These are phyloP conservation scores for Melolontha melolontha DNA, from an alignment of 2,888 invertebrate genomes.

Conservation along the genomic window DNA sequence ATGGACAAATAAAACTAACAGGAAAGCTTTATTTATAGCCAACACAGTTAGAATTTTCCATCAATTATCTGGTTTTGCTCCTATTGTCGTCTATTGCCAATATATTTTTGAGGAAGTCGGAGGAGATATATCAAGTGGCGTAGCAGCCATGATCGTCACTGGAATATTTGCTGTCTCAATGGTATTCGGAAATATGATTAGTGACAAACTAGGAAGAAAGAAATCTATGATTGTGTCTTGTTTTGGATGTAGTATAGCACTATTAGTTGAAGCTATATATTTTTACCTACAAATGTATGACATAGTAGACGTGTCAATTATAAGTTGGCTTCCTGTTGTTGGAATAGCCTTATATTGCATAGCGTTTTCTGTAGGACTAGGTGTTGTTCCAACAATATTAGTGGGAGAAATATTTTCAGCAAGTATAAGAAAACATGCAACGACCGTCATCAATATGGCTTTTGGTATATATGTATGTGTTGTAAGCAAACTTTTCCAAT, in stretches of 20 bases:
- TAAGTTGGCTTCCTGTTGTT: slow-evolving; percentile 57
- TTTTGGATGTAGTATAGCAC: slow-evolving; percentile 48
- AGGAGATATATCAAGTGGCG: slow-evolving; percentile 54
- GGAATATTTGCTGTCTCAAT: slow-evolving; percentile 44
- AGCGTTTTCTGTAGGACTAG: slow-evolving; percentile 53
- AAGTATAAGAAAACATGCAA: slow-evolving; percentile 57
- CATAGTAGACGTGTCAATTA: slow-evolving; percentile 48
- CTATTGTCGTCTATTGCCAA: slow-evolving; percentile 56
- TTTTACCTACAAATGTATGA: slow-evolving; percentile 52
- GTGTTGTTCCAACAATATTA: slow-evolving; percentile 57
- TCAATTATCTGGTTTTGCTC: slow-evolving; percentile 56
- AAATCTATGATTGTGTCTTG: slow-evolving; percentile 53
- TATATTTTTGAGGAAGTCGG: slow-evolving; percentile 59
- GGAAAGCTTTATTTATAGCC: slow-evolving; percentile 54
- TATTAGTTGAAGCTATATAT: slow-evolving; percentile 52
- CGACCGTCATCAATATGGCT: slow-evolving; percentile 53
- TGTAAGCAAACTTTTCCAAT: slow-evolving; percentile 56
- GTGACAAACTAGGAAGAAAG: slow-evolving; percentile 47
- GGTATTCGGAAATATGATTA: slow-evolving; percentile 49
- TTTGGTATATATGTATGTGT: slow-evolving; percentile 52
- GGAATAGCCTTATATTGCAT: slow-evolving; percentile 55
- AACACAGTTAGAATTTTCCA: slow-evolving; percentile 54
- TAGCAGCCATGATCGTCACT: slow-evolving; percentile 56
- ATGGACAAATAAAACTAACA: slow-evolving; percentile 54
- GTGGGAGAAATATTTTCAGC: slow-evolving; percentile 58